Percentiles rank a stretch among this genome's conserved stretches.
Evolutionary conservation across 2,888 invertebrate genomes (phyloP).

Genomic region (Erebia ligea): DNA sequence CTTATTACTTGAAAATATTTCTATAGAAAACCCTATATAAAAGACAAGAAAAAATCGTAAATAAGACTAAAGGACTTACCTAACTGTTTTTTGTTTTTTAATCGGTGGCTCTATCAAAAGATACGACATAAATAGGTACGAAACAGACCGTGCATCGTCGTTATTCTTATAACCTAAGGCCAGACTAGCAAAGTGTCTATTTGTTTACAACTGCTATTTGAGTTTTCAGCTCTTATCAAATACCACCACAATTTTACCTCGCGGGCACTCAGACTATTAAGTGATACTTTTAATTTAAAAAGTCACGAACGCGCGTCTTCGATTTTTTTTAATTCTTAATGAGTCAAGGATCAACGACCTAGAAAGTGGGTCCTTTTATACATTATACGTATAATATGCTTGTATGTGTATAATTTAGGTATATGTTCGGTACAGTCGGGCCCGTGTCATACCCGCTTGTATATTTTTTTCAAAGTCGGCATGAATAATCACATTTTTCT

Average conservation of each 20-base stretch:
- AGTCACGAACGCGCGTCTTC: slow-evolving; percentile 39
- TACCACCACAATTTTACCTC: background rate
- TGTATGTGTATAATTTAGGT: slow-evolving; percentile 17
- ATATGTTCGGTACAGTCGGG: slow-evolving; percentile 41
- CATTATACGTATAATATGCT: slow-evolving; percentile 38
- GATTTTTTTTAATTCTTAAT: slow-evolving; percentile 35
- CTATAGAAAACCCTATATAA: no score
- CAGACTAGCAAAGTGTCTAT: background rate
- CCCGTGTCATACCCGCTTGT: slow-evolving; percentile 68
- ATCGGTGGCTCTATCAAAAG: background rate
- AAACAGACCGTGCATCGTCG: background rate
- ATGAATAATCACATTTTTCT: slow-evolving; percentile 83
- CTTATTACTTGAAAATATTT: no score
- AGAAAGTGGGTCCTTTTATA: slow-evolving; percentile 48
- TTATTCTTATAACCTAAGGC: background rate
- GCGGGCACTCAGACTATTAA: slow-evolving; percentile 6
- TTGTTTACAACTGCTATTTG: background rate
- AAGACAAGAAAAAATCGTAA: no score
- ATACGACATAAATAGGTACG: background rate
- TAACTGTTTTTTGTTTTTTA: background rate
- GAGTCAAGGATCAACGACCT: slow-evolving; percentile 50
- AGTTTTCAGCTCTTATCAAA: background rate
- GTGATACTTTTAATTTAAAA: slow-evolving; percentile 37
- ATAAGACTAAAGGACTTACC: no score
- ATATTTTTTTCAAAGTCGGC: slow-evolving; percentile 77